These are phyloP conservation scores for Gorilla gorilla DNA, from an alignment of 2,113 vertebrate species.

Conservation along the genomic window DNA sequence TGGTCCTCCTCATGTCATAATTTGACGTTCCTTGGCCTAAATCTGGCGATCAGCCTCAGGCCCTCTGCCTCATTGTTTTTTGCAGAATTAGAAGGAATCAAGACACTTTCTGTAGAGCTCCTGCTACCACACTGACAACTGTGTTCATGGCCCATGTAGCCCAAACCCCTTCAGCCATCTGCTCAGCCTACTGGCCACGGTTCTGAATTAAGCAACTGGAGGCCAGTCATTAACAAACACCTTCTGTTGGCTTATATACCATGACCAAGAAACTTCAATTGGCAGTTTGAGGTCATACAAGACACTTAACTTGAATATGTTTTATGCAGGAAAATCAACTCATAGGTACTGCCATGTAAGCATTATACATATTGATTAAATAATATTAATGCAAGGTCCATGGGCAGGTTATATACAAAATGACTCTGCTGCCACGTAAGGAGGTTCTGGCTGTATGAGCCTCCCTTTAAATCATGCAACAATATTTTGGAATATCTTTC, in stretches of 20 bases:
- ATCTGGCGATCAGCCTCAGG: background rate
- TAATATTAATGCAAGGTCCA: background rate
- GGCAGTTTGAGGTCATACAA: slow-evolving; percentile 32
- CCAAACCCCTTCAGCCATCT: slow-evolving; percentile 36
- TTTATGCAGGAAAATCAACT: background rate
- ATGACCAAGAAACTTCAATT: slow-evolving; percentile 30
- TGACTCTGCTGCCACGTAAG: background rate
- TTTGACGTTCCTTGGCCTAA: background rate
- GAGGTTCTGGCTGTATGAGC: background rate
- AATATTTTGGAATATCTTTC: background rate
- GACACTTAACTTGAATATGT: background rate
- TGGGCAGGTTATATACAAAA: background rate
- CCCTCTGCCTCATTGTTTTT: background rate
- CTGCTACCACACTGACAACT: background rate
- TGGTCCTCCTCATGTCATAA: background rate
- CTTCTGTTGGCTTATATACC: slow-evolving; percentile 54
- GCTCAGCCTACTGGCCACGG: slow-evolving; percentile 3
- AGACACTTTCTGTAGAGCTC: background rate
- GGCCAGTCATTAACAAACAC: slow-evolving; percentile 48
- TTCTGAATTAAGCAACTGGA: slow-evolving; percentile 24
- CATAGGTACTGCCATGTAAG: background rate
- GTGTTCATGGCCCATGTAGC: background rate
- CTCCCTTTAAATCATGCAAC: background rate
- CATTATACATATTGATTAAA: background rate
- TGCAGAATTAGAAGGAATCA: background rate